Base-by-base conservation (phyloP, 2,888 invertebrate genomes). In the Germaria angustata region DNA sequence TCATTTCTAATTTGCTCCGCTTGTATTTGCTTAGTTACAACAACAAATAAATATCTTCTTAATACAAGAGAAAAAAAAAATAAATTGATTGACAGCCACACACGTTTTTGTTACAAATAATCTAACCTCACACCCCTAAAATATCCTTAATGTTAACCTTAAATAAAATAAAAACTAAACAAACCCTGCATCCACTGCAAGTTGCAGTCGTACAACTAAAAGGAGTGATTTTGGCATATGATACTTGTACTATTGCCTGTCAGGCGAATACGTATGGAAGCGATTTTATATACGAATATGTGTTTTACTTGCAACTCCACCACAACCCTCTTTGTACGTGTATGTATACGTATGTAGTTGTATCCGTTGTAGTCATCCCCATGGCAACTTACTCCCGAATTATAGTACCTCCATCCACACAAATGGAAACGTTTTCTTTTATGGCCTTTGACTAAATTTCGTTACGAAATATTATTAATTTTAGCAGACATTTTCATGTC, bases 191-290 rank as follows among this genome's bases (percentile, higher is more conserved):
- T 88, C 88, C 86, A 86, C 88, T 87, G 88, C 88, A 88, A 88
- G 88, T 88, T 88, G 87, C 88, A 88, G 87, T 87, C 86, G 86
- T 34, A 34, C 68, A 36, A 86, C 87, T 85, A 86, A 86, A 87
- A 88, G 87, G 88, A 88, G 83, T 83, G 79, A 80, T 80, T 71
- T 63, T 2, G 36, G 34, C 9, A 53, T 69, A 28, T 20, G 34
- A 22, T 71, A 46, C 66, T 22, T 34, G 20, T 71, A 53, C 71
- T 22, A 41, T 69, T 66, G 46, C 32, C 59, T 51, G 49, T 24
- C 34, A 59, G 63, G 4, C 36, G 17, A 59, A 72, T 32, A 34
- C 34, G 46, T 57, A 22, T 17, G 34, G 61, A 51, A 17, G 15
- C 17, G 34, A 36, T 55, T 59, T 59, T 20, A 36, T 57, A n/a